Base-by-base conservation (phyloP, 2,113 vertebrate species). In the Macroglossus sobrinus region DNA sequence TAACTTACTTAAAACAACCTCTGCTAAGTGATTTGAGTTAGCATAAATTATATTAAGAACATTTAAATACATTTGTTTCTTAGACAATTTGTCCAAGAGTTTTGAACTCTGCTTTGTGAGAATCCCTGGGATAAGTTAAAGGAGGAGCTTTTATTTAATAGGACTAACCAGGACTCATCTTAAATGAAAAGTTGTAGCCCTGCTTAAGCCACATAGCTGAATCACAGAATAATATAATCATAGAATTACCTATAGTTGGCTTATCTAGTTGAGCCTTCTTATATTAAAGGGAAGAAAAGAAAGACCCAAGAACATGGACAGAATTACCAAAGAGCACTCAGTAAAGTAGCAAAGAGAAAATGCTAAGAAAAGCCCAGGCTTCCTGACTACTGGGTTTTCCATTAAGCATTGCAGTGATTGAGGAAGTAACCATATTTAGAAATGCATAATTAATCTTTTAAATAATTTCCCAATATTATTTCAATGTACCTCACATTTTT, bases 101-200 rank as follows among this genome's bases (percentile, higher is more conserved):
- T 89, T 93, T 96, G 71, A 88, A 64, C 28, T 68, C 68, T 40
- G n/a, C 78, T 93, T 88, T 59, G 38, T 53, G n/a, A 89, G 30
- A 93, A 26, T 66, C 28, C 40, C 28, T 80, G 22, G 7, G 38
- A 53, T 26, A 38, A 89, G n/a, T 85, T 64, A 72, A 76, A 91
- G 13, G 6, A 1, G 26, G 4, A 43, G 33, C 45, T 84, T 96
- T 57, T 40, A 16, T 86, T 76, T 68, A 71, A 47, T 55, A 79
- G 12, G 21, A 72, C 30, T 91, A 91, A 50, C 5, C 40, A 93
- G 33, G 7, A 74, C 5, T 61, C 72, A 8, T 47, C 22, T 76
- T 59, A 94, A 93, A 64, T 64, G 47, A 35, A 43, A 94, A 93
- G 28, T 3, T 50, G 9, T 53, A 61, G 22, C 10, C 5, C 13